Evolutionary conservation across 2,888 invertebrate genomes (phyloP), one percentile per base, ranked within the genome.

Genomic region (Agrochola macilenta): DNA sequence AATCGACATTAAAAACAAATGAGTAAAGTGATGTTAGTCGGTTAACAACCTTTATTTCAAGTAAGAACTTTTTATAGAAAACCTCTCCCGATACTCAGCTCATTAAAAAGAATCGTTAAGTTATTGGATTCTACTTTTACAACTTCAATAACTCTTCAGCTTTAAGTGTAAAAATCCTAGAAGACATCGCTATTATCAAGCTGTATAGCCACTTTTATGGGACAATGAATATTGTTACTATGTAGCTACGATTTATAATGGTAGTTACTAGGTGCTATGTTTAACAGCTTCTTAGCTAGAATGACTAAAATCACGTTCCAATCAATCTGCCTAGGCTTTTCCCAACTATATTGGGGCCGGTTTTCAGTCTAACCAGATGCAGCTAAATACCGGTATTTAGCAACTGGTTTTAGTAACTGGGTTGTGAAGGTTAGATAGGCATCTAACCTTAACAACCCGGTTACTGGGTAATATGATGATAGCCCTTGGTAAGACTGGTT

Each of bases 201-300:
- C 74, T 69, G 52, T 52, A 75, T 74, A 72, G 57, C 74, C 20
- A 58, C 17, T 65, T 77, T 85, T 78, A 85, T 73, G 49, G 78
- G 35, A 69, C 49, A 68, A 71, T 81, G 65, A 71, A 82, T 77
- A 52, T 35, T 72, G 58, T 71, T 78, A 86, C 87, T 86, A 86
- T 61, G 85, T 86, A 11, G 35, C 52, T 69, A 57, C 74, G 57
- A 77, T 84, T 82, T 72, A 78, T 76, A 78, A 61, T 52, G n/a
- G 76, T 35, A 20, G 66, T 63, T 73, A 86, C 39, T 39, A n/a
- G 61, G 69, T 60, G 69, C 5, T 12, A 74, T 66, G 35, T 69
- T 69, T 76, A 49, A 63, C 69, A 74, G 54, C 52, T 80, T 60
- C 69, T 76, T 73, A 76, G 64, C 46, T 49, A 23, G 68, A 58